Conservation (phyloP, 1,140 invertebrate species). For the Drosophila persimilis region DNA sequence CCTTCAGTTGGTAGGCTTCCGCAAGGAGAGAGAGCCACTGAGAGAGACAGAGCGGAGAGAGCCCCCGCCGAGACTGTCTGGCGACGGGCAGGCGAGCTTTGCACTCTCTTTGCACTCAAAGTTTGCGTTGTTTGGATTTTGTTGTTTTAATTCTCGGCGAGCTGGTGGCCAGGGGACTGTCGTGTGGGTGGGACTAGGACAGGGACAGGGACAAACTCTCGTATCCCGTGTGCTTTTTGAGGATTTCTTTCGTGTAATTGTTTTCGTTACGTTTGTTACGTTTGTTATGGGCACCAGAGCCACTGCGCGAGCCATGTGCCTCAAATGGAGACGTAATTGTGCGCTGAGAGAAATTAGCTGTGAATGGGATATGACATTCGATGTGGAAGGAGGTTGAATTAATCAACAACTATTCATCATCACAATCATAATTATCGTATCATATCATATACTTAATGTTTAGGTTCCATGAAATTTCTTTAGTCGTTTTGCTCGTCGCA, state of each 20-base stretch:
- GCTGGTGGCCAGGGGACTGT: conserved; percentile 24
- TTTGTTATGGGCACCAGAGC: conserved; percentile 72
- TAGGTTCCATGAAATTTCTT: no score
- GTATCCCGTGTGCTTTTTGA: conserved; percentile 69
- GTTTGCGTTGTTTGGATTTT: conserved; percentile 80
- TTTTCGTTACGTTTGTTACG: conserved; percentile 77
- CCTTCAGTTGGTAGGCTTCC: conserved; percentile 70
- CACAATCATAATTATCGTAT: no score
- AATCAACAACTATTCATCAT: no score
- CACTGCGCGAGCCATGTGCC: conserved; percentile 41
- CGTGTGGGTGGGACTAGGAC: neutral
- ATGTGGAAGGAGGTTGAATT: no score
- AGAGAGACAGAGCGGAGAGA: conserved; percentile 1
- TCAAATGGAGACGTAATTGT: conserved; percentile 71
- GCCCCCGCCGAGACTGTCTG: conserved; percentile 48
- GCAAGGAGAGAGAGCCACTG: conserved; percentile 17
- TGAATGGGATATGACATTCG: neutral
- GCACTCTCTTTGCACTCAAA: conserved; percentile 64
- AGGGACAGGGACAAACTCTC: conserved; percentile 35
- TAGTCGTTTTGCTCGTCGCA: no score
- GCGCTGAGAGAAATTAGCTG: conserved; percentile 40
- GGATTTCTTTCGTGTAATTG: conserved; percentile 78
- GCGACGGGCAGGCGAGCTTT: conserved; percentile 62
- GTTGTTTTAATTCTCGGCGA: conserved; percentile 72
- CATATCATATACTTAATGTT: no score